Conservation (phyloP, 2,113 vertebrate genomes). For the Triplophysa rosa region DNA sequence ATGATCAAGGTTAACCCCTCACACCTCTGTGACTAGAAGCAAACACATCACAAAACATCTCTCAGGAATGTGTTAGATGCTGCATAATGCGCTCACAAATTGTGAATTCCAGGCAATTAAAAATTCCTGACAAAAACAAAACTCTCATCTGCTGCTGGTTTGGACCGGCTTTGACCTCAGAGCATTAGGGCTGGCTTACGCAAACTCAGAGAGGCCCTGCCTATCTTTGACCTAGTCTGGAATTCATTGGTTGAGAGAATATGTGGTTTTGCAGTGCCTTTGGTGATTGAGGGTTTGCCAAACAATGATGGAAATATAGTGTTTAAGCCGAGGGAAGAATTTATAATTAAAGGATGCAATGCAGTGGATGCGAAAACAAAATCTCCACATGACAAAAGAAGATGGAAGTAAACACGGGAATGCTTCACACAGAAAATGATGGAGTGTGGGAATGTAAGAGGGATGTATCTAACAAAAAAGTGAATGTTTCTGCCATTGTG, state of each 20-base stretch:
- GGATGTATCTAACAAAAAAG: too few relatives aligned
- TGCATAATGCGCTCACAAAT: slow-evolving; percentile 68
- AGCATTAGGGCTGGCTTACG: slow-evolving; percentile 57
- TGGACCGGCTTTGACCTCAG: slow-evolving; percentile 66
- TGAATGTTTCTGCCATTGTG: too few relatives aligned
- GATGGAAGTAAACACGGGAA: slow-evolving; percentile 34
- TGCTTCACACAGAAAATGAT: background rate
- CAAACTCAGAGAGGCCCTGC: slow-evolving; percentile 58
- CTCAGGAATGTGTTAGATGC: slow-evolving; percentile 66
- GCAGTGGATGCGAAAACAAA: slow-evolving; percentile 54
- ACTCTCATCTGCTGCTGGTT: slow-evolving; percentile 48
- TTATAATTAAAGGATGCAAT: slow-evolving; percentile 42
- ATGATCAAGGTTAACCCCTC: slow-evolving; percentile 50
- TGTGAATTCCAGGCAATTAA: slow-evolving; percentile 72
- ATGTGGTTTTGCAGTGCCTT: slow-evolving; percentile 46
- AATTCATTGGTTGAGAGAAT: slow-evolving; percentile 65
- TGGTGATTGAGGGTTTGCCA: slow-evolving; percentile 58
- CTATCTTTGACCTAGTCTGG: slow-evolving; percentile 59
- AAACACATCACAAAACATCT: slow-evolving; percentile 25
- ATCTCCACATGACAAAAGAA: background rate
- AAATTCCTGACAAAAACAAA: slow-evolving; percentile 66
- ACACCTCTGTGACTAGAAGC: slow-evolving; percentile 38
- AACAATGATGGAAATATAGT: slow-evolving; percentile 48
- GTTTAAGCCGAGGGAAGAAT: background rate
- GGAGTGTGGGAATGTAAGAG: too few relatives aligned